Evolutionary conservation across 2,113 vertebrate species (phyloP).

Genomic region (Gopherus evgoodei): DNA sequence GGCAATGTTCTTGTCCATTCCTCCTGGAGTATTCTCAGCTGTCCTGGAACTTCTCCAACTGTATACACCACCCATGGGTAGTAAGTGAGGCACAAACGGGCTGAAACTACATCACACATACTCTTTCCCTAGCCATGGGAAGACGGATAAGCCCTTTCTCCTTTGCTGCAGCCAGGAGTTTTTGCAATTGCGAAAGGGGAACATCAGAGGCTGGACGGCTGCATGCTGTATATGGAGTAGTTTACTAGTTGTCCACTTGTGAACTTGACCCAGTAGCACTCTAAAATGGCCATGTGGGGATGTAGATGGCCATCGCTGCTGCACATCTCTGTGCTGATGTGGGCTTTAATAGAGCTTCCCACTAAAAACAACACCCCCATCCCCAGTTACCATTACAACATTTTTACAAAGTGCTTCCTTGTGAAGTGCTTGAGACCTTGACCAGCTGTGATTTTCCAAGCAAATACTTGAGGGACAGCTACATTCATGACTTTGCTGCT

Average conservation of each 20-base stretch:
- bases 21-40: neutral
- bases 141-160: neutral
- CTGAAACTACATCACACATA: neutral
- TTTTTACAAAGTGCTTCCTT: neutral
- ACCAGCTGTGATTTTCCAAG: neutral
- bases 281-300: neutral
- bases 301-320: neutral
- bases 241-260: neutral
- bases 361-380: neutral
- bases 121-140: neutral
- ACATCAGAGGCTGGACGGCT: neutral
- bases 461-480: neutral
- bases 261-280: neutral
- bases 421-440: neutral
- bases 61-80: neutral
- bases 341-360: neutral
- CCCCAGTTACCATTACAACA: neutral
- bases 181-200: neutral
- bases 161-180: neutral
- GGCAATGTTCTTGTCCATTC: neutral
- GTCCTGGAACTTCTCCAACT: neutral
- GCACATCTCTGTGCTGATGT: neutral
- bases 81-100: neutral
- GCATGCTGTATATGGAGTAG: neutral
- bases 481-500: constrained; percentile 28